phyloP scores from a whole-genome alignment of 2,888 invertebrate species.

The Drosophila peninsularis region DNA sequence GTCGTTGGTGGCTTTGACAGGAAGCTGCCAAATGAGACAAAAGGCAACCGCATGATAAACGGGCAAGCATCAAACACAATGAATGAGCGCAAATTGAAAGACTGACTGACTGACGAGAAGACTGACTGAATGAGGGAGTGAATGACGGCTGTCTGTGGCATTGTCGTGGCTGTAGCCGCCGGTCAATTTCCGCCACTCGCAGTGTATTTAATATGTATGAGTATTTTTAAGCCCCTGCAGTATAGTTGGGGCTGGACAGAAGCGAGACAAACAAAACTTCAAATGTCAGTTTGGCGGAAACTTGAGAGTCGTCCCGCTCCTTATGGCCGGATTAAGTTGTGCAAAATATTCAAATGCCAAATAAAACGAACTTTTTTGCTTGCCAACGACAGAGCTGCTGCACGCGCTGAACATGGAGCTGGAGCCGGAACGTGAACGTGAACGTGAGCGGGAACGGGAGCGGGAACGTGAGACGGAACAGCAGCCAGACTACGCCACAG shows the following conservation, averaged over 20 bases:
- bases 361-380: slow-evolving; percentile 38
- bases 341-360: slow-evolving; percentile 51
- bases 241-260: not conserved
- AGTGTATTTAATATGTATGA: slow-evolving; percentile 51
- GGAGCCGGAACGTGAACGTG: slow-evolving; percentile 45
- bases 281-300: slow-evolving; percentile 59
- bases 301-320: slow-evolving; percentile 28
- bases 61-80: slow-evolving; percentile 38
- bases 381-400: slow-evolving; percentile 70
- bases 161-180: slow-evolving; percentile 56
- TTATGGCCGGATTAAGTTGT: slow-evolving; percentile 58
- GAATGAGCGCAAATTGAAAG: slow-evolving; percentile 32
- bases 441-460: slow-evolving; percentile 54
- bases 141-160: slow-evolving; percentile 27
- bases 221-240: slow-evolving; percentile 42
- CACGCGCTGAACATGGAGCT: slow-evolving; percentile 79
- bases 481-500: slow-evolving; percentile 75
- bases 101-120: slow-evolving; percentile 36
- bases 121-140: slow-evolving; percentile 19
- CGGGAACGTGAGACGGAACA: slow-evolving; percentile 43
- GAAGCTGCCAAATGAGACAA: slow-evolving; percentile 60
- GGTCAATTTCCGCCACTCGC: slow-evolving; percentile 69
- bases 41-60: slow-evolving; percentile 48
- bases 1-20: slow-evolving; percentile 16
- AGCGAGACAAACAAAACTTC: slow-evolving; percentile 46